These are phyloP conservation scores for Xestia xanthographa DNA, from an alignment of 2,888 invertebrate genomes.

Conservation along the genomic window DNA sequence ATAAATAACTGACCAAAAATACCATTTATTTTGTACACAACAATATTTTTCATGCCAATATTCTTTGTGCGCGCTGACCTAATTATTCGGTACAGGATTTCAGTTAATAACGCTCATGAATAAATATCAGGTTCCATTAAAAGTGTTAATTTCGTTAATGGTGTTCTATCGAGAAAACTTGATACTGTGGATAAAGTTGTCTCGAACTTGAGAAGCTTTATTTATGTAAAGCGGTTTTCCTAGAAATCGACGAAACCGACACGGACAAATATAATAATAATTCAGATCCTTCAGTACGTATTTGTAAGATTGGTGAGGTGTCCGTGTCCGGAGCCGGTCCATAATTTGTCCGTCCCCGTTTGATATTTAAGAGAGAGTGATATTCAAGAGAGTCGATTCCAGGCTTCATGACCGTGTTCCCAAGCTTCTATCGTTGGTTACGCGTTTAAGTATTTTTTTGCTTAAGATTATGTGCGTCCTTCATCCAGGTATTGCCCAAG, in stretches of 20 bases:
- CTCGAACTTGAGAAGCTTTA: background rate
- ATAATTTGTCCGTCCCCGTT: background rate
- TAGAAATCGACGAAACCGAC: background rate
- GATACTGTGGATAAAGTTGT: conserved; percentile 9
- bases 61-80: conserved; percentile 20
- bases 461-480: background rate
- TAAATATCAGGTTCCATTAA: conserved; percentile 36
- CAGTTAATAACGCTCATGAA: conserved; percentile 35
- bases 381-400: background rate
- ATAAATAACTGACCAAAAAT: background rate
- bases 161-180: background rate
- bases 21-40: conserved; percentile 1
- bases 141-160: conserved; percentile 35
- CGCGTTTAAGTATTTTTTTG: no score
- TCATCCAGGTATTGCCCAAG: background rate
- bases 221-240: background rate
- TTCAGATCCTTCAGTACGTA: background rate
- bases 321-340: background rate
- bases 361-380: background rate
- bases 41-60: conserved; percentile 14
- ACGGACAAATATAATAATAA: no score
- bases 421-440: background rate
- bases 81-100: conserved; percentile 30
- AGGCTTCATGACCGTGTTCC: background rate
- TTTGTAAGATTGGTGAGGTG: background rate